Evolutionary conservation across 37 sponge, comb jelly and placozoan species (phyloP), one percentile per base, ranked within the genome.

Genomic region (Cliona cf. orientalis): DNA sequence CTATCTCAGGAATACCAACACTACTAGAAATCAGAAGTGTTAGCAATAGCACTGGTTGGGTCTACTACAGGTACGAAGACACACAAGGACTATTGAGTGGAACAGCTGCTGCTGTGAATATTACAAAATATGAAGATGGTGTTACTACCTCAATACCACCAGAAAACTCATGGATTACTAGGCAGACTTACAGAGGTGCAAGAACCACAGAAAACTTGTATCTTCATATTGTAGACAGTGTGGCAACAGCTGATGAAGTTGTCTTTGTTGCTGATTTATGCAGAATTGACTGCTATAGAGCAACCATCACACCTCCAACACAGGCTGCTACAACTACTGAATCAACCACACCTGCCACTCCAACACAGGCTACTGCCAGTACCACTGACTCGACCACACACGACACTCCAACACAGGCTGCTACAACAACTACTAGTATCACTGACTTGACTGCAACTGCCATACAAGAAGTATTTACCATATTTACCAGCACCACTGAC

Each of bases 1-100:
- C 2, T 40, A 23, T 23, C n/a, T 75, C 76, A 32, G 41, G 31
- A 9, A 28, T 28, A 5, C 5, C 73, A 68, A 6, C 11, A 6
- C 34, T 58, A 22, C 37, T 74, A 34, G 58, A 55, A 21, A 45
- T 76, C 6, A 23, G 64, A 4, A 60, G 64, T n/a, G 23, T 31
- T n/a, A 17, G 43, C 2, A 76, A 76, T 26, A 12, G 3, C 14
- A 76, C 64, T 42, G 78, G 78, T 25, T 76, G 78, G 78, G 41
- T 38, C 9, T 76, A 76, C 64, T 76, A 60, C 29, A 5, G 78
- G 41, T 76, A 76, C 40, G 65, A 59, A 39, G 78, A 76, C 26
- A 41, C 65, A 76, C 64, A 61, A n/a, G 44, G 44, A 31, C 1
- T 76, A 9, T 40, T 76, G 22, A 12, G 31, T 12, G 11, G 12